Evolutionary conservation across 2,113 vertebrate species (phyloP), one percentile per base, ranked within the genome.

Genomic region (Agelaius tricolor): DNA sequence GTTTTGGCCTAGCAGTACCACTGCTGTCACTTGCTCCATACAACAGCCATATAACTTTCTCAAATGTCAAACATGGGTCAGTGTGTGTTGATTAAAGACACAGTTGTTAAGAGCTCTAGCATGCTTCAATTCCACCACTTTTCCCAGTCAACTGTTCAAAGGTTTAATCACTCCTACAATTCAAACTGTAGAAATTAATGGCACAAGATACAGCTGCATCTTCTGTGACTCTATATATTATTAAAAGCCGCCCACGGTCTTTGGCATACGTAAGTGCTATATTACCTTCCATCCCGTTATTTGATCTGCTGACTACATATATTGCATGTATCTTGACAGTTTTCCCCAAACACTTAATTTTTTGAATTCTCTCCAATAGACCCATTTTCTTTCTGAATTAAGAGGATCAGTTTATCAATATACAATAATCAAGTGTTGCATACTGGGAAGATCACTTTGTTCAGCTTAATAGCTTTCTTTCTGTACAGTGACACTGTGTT

Each of bases 331-430:
- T 57, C 76, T 87, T 61, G 54, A 87, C 26, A 89, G 47, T 20
- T 79, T 51, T 13, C 57, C 44, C 63, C 30, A 43, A 76, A 71
- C 47, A 59, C 57, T 86, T 90, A 5, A 30, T 63, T 68, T 59
- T 84, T 84, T 91, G 65, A 94, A 84, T 95, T 92, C 73, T 75
- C 58, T 84, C 84, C 80, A 94, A 13, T 1, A 89, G 52, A 30
- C 37, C 33, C 49, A 89, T 93, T 90, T 94, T 89, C 77, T 66
- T 84, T 86, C 54, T 78, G 80, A 89, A 81, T 73, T 82, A 91
- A 87, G 71, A 83, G 33, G 41, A 49, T 24, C 33, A 23, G 52
- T 52, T 57, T 55, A 80, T 77, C 90, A 71, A 71, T 59, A 77
- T 26, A 57, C 83, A 95, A 77, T 43, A 88, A 92, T 47, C 63